These are phyloP conservation scores for Hydropsyche tenuis DNA, from an alignment of 1,140 invertebrate species.

Conservation along the genomic window DNA sequence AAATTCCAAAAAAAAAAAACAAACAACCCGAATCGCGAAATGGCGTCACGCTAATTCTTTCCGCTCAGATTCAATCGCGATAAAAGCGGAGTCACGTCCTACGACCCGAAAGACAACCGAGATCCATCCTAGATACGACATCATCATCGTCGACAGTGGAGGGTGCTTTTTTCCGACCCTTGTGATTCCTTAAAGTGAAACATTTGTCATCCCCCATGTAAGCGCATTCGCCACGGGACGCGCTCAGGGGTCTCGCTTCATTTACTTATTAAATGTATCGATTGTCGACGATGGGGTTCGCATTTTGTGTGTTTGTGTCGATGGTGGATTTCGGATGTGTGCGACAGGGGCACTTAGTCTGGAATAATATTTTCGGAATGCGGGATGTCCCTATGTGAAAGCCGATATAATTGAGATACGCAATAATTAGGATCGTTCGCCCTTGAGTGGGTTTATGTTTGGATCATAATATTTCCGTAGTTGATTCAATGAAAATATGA, in stretches of 20 bases:
- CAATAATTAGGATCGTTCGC: no score
- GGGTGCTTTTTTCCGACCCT: background rate
- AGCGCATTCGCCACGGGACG: slow-evolving; percentile 7
- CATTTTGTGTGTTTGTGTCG: background rate
- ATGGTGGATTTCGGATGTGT: background rate
- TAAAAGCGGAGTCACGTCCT: background rate
- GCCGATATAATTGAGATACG: background rate
- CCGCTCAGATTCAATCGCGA: background rate
- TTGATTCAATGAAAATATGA: no score
- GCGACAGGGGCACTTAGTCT: slow-evolving; percentile 20
- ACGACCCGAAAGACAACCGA: slow-evolving; percentile 1
- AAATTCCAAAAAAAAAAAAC: no score
- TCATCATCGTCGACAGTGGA: background rate
- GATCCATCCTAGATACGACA: slow-evolving; percentile 26
- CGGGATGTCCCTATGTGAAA: background rate
- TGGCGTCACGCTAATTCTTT: no score
- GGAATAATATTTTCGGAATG: slow-evolving; percentile 36
- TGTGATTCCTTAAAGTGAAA: slow-evolving; percentile 2
- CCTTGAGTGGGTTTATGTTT: no score
- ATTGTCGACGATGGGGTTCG: slow-evolving; percentile 1
- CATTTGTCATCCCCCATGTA: slow-evolving; percentile 33
- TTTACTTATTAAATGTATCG: slow-evolving; percentile 42
- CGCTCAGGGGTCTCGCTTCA: slow-evolving; percentile 31
- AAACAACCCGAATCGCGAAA: no score
- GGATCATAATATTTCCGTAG: no score